Percentiles rank a stretch among this genome's conserved stretches.
Evolutionary conservation across 1,140 invertebrate genomes (phyloP).

Genomic region (Telenomus remus): DNA sequence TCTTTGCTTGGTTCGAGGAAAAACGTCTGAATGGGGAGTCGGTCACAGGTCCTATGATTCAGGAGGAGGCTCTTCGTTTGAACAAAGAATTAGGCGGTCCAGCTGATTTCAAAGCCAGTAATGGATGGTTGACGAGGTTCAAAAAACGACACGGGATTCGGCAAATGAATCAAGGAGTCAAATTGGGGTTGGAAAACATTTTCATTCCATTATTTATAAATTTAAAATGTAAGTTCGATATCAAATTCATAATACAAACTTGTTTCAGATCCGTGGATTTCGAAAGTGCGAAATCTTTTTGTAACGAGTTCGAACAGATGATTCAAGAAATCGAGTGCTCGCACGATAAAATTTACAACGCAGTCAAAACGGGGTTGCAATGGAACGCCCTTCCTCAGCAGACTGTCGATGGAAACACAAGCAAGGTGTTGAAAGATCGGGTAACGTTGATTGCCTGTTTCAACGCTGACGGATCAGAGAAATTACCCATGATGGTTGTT

Average conservation of each 20-base stretch:
- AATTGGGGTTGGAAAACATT: slow-evolving; percentile 17
- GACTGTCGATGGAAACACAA: slow-evolving; percentile 15
- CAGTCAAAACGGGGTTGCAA: slow-evolving; percentile 35
- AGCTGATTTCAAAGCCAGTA: slow-evolving; percentile 48
- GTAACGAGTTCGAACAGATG: slow-evolving; percentile 46
- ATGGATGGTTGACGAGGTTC: slow-evolving; percentile 45
- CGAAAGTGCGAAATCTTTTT: slow-evolving; percentile 43
- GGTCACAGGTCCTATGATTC: slow-evolving; percentile 37
- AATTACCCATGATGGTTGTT: slow-evolving; percentile 46
- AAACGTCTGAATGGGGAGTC: slow-evolving; percentile 27
- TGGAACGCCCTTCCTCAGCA: slow-evolving; percentile 48
- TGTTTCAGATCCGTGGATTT: slow-evolving; percentile 42
- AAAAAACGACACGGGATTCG: slow-evolving; percentile 49
- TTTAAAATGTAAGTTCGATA: background rate
- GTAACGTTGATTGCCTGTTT: slow-evolving; percentile 41
- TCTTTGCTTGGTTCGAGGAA: slow-evolving; percentile 42
- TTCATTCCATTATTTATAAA: background rate
- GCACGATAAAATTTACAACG: slow-evolving; percentile 42
- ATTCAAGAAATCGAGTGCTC: slow-evolving; percentile 31
- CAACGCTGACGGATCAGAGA: slow-evolving; percentile 40
- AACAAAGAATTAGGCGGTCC: slow-evolving; percentile 42
- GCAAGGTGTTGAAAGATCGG: slow-evolving; percentile 45
- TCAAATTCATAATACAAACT: background rate
- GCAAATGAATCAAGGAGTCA: slow-evolving; percentile 41
- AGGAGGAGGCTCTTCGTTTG: slow-evolving; percentile 38